Evolutionary conservation across 2,113 vertebrate genomes (phyloP).

Genomic region (Dicentrarchus labrax): DNA sequence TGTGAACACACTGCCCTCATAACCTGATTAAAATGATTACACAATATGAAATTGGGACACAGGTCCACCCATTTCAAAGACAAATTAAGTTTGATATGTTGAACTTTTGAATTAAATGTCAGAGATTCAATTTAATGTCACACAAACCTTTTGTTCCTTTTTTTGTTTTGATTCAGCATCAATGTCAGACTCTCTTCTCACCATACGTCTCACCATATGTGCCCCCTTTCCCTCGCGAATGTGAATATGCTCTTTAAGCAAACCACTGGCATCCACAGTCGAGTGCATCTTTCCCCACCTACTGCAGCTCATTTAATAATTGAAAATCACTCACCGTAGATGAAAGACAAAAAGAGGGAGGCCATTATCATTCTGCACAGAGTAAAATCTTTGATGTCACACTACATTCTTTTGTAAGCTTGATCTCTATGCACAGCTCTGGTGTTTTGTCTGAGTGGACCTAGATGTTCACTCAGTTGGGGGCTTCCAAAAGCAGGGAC

Average conservation of each 20-base stretch:
- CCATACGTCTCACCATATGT: neutral
- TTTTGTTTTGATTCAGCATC: neutral
- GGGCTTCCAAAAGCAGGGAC: neutral
- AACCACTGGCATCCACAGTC: neutral
- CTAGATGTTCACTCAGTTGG: constrained; percentile 2
- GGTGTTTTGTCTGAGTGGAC: constrained; percentile 10
- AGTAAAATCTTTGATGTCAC: constrained; percentile 5
- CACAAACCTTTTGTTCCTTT: neutral
- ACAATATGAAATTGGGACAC: no score
- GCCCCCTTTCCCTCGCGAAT: neutral
- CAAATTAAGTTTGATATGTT: no score
- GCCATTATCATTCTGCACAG: neutral
- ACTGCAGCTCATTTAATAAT: constrained; percentile 35
- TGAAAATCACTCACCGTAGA: constrained; percentile 49
- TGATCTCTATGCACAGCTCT: constrained; percentile 5
- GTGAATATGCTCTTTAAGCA: neutral
- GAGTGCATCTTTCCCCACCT: neutral
- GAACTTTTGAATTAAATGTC: no score
- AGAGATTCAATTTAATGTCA: neutral
- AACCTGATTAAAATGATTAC: no score
- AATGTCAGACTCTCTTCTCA: neutral
- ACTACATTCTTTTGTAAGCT: neutral
- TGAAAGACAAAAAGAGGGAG: constrained; percentile 27
- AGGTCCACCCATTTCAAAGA: no score
- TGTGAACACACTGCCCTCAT: neutral